Evolutionary conservation across 2,797 vertebrate species (phyloP).

Genomic region (Clarias laeviceps): DNA sequence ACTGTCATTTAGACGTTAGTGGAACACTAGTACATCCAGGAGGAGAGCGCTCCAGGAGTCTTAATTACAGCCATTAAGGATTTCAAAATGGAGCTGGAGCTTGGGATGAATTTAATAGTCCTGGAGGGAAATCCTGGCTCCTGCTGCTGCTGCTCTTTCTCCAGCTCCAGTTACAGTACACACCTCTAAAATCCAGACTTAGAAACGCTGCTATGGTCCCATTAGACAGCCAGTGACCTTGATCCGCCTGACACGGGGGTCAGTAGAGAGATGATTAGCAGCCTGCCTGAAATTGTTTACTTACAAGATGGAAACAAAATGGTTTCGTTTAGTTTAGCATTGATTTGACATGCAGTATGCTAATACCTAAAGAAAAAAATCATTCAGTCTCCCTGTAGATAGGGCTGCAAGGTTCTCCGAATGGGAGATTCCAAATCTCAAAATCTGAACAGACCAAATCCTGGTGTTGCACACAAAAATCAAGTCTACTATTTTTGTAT

Average conservation of each 20-base stretch:
- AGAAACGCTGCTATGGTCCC: not conserved
- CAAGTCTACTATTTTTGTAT: not conserved
- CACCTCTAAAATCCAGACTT: constrained; percentile 19
- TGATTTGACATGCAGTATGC: not conserved
- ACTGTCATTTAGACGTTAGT: not conserved
- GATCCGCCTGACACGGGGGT: constrained; percentile 25
- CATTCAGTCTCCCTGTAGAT: not conserved
- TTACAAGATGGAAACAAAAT: not conserved
- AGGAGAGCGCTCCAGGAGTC: constrained; percentile 28
- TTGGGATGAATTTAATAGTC: constrained; percentile 45
- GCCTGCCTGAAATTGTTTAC: constrained; percentile 18
- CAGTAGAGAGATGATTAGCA: constrained; percentile 31
- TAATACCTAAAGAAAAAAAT: not conserved
- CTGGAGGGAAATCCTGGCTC: constrained; percentile 16
- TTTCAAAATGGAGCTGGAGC: constrained; percentile 38
- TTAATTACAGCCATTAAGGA: constrained; percentile 55
- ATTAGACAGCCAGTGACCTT: constrained; percentile 35
- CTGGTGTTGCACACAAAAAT: not conserved
- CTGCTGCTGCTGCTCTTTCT: constrained; percentile 2
- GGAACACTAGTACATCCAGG: not conserved
- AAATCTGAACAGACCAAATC: too few species aligned
- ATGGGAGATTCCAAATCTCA: too few species aligned
- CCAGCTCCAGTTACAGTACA: constrained; percentile 26
- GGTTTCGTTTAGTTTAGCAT: not conserved
- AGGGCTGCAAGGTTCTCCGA: not conserved